A percentile compares a stretch with the other conserved stretches of the same genome.
phyloP scores from a whole-genome alignment of 2,888 invertebrate species.

The Thalpophila matura region DNA sequence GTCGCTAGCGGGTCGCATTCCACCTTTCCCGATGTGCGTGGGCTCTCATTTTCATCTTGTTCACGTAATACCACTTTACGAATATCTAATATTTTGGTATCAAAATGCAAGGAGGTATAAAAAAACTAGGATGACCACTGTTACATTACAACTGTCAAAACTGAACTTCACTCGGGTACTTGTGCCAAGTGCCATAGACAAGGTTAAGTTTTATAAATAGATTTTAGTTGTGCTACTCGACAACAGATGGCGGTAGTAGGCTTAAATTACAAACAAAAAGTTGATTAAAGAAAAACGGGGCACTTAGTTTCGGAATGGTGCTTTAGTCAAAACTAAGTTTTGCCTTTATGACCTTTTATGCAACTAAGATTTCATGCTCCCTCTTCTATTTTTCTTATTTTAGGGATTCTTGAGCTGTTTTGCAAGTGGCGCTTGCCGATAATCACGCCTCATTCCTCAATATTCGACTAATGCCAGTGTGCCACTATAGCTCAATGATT shows the following conservation, averaged over 20 bases:
- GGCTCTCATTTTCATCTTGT: constrained; percentile 90
- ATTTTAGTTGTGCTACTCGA: constrained; percentile 74
- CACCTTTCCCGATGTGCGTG: constrained; percentile 89
- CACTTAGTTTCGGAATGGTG: no score
- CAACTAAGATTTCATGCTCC: no score
- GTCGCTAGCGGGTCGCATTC: constrained; percentile 89
- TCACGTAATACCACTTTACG: constrained; percentile 90
- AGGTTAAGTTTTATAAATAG: constrained; percentile 85
- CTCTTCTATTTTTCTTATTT: no score
- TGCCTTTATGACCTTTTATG: no score
- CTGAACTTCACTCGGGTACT: constrained; percentile 87
- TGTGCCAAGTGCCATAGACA: constrained; percentile 89
- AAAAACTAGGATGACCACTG: constrained; percentile 89
- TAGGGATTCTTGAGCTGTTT: no score
- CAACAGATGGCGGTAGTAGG: constrained; percentile 73
- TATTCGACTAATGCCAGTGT: no score
- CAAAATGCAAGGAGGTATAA: constrained; percentile 90
- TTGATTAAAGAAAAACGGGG: no score
- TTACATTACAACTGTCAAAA: constrained; percentile 90
- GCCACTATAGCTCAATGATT: no score
- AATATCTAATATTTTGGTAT: constrained; percentile 90
- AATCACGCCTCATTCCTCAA: no score
- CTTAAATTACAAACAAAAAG: neutral
- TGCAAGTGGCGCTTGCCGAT: no score
- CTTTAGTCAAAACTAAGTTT: no score